Base-by-base conservation (phyloP, 2,113 vertebrate species). In the Tragelaphus imberbis region DNA sequence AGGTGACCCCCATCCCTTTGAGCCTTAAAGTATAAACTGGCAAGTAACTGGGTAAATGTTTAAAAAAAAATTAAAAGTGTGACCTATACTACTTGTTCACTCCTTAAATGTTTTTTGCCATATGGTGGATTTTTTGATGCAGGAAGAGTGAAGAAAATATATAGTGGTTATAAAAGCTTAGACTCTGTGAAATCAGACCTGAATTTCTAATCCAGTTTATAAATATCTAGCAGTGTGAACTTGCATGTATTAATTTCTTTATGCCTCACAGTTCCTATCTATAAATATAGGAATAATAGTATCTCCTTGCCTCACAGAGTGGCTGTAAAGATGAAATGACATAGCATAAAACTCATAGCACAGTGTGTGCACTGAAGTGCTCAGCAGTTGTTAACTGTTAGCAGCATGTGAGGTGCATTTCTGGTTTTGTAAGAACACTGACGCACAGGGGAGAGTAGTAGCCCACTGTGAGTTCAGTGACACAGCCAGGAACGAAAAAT, bases 11-110 rank as follows among this genome's bases (percentile, higher is more conserved):
- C 25, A 84, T 97, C 93, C 58, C 80, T 95, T 85, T 92, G 59
- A 94, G 30, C 56, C 55, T 71, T 96, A 81, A 75, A 59, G 87
- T 75, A 58, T 95, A 85, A 97, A 5, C 44, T 88, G 88, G 40
- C 82, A 94, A 97, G 85, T 92, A 94, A 90, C 65, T 97, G 30
- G 79, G 30, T 94, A 96, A 94, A 15, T 96, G 84, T 12, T 85
- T 95, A 81, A 94, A 90, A 91, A 82, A 94, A 90, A 97, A 87
- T 93, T 49, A 90, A 97, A 51, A 90, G 14, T 93, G 47, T 91
- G 91, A 79, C 87, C 91, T 40, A 58, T 33, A 44, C 85, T 90
- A 56, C 19, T 90, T 92, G 49, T 75, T 97, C 55, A 89, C 21
- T 96, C 28, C 84, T 95, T 81, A 95, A 97, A 92, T 95, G 65